Base-by-base conservation (phyloP, 2,113 vertebrate genomes). In the Elgaria multicarinata region DNA sequence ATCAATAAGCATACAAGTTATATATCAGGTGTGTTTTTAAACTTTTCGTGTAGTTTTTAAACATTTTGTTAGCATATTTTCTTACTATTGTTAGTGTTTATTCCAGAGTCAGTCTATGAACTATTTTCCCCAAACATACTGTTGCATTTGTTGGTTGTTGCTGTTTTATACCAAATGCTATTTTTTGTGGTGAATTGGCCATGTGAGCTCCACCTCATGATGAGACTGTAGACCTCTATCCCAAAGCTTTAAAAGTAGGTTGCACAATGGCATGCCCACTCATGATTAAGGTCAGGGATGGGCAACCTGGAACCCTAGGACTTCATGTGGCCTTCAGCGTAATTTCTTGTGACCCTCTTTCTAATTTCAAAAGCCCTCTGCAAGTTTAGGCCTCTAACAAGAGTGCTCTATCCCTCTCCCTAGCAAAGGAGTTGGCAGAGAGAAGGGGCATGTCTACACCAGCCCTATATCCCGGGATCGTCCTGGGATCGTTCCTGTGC, bases 1-100 rank as follows among this genome's bases (percentile, higher is more conserved):
- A 95, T 89, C 22, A 97, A 97, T 53, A 97, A 96, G 46, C 95
- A 97, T 91, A 97, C 96, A 67, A 98, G 97, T 93, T 97, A 97
- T 85, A 96, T 97, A 84, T 96, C 97, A 87, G 97, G 97, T 93
- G 92, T 79, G 81, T 74, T 90, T 87, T 80, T 87, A 84, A 64
- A 42, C 46, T 72, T 84, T 83, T 87, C 22, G 83, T 55, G 8
- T 2, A 26, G 22, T 55, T 36, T 39, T 87, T 2, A 0, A 0
- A 39, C n/a, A 77, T 92, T n/a, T 31, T 42, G 16, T 36, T 46
- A 24, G 18, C 26, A 50, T 77, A 36, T 76, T 77, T 84, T 87
- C 62, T 69, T 66, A 8, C 26, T 75, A 24, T 76, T 42, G 42
- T 42, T 76, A 7, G 9, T 67, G 53, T 62, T 75, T 6, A 76